Evolutionary conservation across 30 jellyfish, hydroid and myxozoan species (phyloP), one percentile per base, ranked within the genome.

Genomic region (Mastigias papua): DNA sequence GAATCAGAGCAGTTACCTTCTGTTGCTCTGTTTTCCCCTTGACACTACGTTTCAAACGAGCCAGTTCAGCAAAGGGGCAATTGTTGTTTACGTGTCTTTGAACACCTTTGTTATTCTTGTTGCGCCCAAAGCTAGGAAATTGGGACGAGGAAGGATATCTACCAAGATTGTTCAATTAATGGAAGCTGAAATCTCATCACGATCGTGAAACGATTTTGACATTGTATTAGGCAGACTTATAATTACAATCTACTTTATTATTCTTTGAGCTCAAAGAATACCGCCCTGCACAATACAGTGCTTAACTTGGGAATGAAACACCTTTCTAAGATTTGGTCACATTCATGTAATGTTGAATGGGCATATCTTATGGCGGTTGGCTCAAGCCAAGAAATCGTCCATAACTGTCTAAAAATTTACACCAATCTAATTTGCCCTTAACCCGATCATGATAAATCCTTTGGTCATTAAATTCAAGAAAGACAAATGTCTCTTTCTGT

Each of bases 361-460:
- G 70, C 83, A 72, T 3, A 72, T 32, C 67, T 49, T 37, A 15
- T 32, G 80, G 67, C 63, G 83, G 83, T 72, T 72, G 35, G 35
- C 46, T 23, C 69, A 72, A 33, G 67, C 83, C 63, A 32, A 33
- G 20, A 72, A 49, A 69, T 69, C 42, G 61, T 72, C 83, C 25
- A 49, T 72, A 72, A 72, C 83, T 77, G 76, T 77, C 88, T 51
- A 77, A 22, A 77, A 62, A 77, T 77, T 77, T 46, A 77, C 64
- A 58, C 25, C 88, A 77, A 34, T 77, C 71, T 65, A 17, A 75
- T 75, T 75, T 31, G 60, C 29, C 65, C 9, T 11, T 25, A 77
- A 77, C 76, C 88, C 68, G 48, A 57, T 77, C 88, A 22, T 35
- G 69, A 49, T 77, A 61, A 42, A 48, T 51, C 66, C 17, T 29